Conservation (phyloP, 2,113 vertebrate species). For the Cavia porcellus region DNA sequence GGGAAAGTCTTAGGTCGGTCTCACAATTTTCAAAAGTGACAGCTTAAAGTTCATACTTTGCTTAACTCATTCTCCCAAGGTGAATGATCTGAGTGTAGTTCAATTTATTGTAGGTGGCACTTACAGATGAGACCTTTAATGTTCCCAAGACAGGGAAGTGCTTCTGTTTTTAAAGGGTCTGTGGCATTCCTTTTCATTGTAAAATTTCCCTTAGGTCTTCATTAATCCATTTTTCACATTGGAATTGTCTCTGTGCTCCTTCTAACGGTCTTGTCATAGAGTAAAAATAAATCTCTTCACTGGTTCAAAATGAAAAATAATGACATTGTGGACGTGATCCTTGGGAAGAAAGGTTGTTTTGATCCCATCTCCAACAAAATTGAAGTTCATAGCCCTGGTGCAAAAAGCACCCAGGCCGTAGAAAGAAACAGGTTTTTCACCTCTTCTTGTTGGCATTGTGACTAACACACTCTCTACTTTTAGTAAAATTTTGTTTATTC, state of each 20-base stretch:
- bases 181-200: conserved; percentile 36
- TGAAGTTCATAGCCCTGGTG: background rate
- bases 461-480: background rate
- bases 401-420: background rate
- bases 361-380: background rate
- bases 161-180: conserved; percentile 31
- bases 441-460: background rate
- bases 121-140: conserved; percentile 40
- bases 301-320: background rate
- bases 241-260: conserved; percentile 6
- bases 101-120: conserved; percentile 36
- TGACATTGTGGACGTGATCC: background rate
- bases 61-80: conserved; percentile 61
- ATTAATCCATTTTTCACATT: conserved; percentile 50
- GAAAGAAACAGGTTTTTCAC: background rate
- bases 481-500: background rate
- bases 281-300: background rate
- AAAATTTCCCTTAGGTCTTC: conserved; percentile 38
- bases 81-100: conserved; percentile 45
- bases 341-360: background rate
- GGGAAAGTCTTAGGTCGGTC: background rate
- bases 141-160: background rate
- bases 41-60: conserved; percentile 39
- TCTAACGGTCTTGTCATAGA: conserved; percentile 56
- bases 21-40: conserved; percentile 46